Percentiles rank a stretch among this genome's conserved stretches.
Evolutionary conservation across 2,888 invertebrate genomes (phyloP).

Genomic region (Catocala nupta): DNA sequence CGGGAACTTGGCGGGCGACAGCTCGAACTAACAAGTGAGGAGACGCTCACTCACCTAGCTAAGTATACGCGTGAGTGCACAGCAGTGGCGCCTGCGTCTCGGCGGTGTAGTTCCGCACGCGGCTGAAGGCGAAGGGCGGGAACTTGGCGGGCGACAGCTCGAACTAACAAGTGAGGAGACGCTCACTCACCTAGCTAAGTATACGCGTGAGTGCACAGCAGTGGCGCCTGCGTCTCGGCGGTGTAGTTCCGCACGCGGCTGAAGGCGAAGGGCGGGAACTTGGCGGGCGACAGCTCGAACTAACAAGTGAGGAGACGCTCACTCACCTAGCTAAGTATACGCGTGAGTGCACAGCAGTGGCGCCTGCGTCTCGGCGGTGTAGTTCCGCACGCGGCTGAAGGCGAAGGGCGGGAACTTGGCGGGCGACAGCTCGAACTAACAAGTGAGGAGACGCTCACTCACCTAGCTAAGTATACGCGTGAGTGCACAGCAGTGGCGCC

Average conservation of each 20-base stretch:
- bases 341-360: constrained; percentile 80
- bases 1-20: constrained; percentile 92
- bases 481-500: constrained; percentile 84
- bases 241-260: constrained; percentile 93
- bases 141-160: constrained; percentile 91
- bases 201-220: constrained; percentile 62
- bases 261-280: constrained; percentile 95
- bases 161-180: constrained; percentile 74
- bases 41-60: constrained; percentile 26
- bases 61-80: constrained; percentile 42
- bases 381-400: constrained; percentile 93
- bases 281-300: constrained; percentile 91
- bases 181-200: constrained; percentile 35
- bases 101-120: constrained; percentile 94
- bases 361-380: constrained; percentile 90
- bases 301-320: constrained; percentile 15
- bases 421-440: constrained; percentile 90
- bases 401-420: constrained; percentile 94
- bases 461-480: constrained; percentile 46
- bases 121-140: constrained; percentile 93
- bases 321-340: constrained; percentile 42
- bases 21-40: constrained; percentile 86
- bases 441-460: too few relatives aligned
- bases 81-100: constrained; percentile 90
- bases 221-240: constrained; percentile 89